Evolutionary conservation across 2,113 vertebrate genomes (phyloP).

Genomic region (Hemichromis elongatus): DNA sequence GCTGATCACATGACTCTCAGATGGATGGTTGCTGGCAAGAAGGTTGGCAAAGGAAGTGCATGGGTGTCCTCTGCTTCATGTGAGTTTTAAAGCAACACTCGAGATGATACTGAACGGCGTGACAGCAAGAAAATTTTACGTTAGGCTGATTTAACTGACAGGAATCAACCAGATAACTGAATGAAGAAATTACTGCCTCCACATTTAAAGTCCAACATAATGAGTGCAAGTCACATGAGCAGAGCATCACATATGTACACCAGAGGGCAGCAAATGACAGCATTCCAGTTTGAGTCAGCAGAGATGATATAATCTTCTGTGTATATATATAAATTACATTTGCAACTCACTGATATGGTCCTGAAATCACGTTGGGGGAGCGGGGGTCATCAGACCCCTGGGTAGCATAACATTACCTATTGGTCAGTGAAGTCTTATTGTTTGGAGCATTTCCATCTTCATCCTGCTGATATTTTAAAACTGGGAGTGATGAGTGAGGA

Average conservation of each 20-base stretch:
- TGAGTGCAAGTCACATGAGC: not conserved
- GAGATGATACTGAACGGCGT: not conserved
- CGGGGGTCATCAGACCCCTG: not conserved
- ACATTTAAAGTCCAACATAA: not conserved
- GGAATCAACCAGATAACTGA: rapidly evolving
- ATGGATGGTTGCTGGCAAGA: not conserved
- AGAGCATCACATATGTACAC: not conserved
- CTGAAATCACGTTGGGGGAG: rapidly evolving
- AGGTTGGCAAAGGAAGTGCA: not conserved
- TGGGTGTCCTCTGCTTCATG: not conserved
- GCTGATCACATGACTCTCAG: conserved; percentile 1
- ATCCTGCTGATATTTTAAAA: not conserved
- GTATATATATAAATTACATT: too few relatives aligned
- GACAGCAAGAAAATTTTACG: not conserved
- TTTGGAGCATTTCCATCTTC: not conserved
- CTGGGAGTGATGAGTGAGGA: not conserved
- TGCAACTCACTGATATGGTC: not conserved
- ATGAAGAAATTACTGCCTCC: not conserved
- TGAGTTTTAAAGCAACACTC: not conserved
- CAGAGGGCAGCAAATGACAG: conserved; percentile 56
- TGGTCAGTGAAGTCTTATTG: not conserved
- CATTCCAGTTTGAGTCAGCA: not conserved
- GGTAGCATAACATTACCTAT: not conserved
- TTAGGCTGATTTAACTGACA: not conserved
- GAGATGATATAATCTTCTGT: not conserved